Evolutionary conservation across 2,113 vertebrate species (phyloP).

Genomic region (Chloropsis hardwickii): DNA sequence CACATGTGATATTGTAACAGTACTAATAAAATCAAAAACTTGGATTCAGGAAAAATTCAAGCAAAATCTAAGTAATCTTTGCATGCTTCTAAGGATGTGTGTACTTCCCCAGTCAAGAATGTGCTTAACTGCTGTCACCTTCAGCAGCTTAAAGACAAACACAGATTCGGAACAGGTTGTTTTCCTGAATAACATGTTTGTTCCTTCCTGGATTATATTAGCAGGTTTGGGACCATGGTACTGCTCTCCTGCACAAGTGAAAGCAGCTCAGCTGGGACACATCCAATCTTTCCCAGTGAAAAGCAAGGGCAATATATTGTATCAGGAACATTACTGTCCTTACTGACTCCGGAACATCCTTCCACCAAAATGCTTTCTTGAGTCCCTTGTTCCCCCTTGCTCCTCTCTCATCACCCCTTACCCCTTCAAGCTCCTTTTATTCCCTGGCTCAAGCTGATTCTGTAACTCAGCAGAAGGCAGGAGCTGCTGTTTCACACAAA

Average conservation of each 20-base stretch:
- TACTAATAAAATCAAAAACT: background rate
- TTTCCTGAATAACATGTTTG: background rate
- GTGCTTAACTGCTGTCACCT: background rate
- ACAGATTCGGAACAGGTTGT: background rate
- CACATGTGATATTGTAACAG: background rate
- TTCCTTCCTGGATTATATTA: background rate
- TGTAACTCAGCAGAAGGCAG: constrained; percentile 58
- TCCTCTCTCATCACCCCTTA: background rate
- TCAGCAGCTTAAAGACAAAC: background rate
- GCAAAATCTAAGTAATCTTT: background rate
- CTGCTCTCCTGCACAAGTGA: background rate
- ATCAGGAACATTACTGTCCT: background rate
- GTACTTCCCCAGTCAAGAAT: background rate
- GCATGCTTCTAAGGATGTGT: background rate
- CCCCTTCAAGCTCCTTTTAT: background rate
- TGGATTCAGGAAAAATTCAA: background rate
- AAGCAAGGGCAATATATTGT: background rate
- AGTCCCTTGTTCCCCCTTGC: background rate
- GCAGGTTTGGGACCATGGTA: background rate
- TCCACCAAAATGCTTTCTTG: background rate
- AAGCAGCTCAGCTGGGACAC: background rate
- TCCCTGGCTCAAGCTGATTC: background rate
- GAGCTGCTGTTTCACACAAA: constrained; percentile 64
- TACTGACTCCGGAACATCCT: background rate
- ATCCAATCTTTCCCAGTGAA: background rate